A percentile compares a stretch with the other conserved stretches of the same genome.
Conservation (phyloP, 2,113 vertebrate genomes). For the Dryoscopus gambensis region DNA sequence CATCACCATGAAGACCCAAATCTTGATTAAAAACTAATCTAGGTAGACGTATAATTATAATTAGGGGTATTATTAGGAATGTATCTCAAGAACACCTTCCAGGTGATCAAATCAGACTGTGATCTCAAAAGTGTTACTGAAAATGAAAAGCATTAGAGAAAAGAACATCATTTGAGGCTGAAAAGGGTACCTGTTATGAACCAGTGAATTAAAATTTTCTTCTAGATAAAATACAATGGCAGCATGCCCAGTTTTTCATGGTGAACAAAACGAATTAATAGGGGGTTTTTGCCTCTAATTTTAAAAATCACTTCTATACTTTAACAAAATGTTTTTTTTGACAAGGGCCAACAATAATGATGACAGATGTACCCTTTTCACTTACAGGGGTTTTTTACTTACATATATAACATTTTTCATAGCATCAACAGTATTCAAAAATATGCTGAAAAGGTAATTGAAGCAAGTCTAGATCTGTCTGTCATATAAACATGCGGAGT, state of each 20-base stretch:
- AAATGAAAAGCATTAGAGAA: background rate
- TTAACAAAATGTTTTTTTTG: background rate
- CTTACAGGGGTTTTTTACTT: background rate
- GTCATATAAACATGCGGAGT: background rate
- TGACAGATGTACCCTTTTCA: background rate
- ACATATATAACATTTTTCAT: background rate
- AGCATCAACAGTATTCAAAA: background rate
- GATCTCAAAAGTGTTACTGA: background rate
- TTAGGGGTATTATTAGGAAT: background rate
- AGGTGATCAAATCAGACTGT: background rate
- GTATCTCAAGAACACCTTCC: background rate
- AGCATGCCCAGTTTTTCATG: background rate
- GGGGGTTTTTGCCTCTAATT: background rate
- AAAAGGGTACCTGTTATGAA: background rate
- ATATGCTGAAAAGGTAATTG: background rate
- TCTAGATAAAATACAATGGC: background rate
- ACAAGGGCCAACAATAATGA: background rate
- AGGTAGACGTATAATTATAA: background rate
- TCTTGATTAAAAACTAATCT: background rate
- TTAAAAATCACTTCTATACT: background rate
- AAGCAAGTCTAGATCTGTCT: constrained; percentile 22
- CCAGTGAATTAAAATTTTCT: background rate
- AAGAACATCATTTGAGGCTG: background rate
- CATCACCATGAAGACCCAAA: background rate
- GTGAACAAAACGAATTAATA: background rate